Evolutionary conservation across 2,113 vertebrate genomes (phyloP).

Genomic region (Nyctibius bracteatus): DNA sequence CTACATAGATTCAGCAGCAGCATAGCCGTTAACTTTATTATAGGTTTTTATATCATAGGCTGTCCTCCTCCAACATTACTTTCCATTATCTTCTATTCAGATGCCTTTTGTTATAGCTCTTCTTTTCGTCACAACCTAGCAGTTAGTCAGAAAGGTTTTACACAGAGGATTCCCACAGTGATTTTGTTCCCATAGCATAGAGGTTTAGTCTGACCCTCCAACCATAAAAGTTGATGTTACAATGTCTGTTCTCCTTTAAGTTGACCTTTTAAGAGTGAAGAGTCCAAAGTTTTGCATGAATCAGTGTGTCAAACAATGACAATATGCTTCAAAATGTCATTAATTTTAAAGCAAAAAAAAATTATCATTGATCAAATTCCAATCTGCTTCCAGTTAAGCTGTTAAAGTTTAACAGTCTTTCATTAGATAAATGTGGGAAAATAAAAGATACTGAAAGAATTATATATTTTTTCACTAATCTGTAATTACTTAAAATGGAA

Average conservation of each 20-base stretch:
- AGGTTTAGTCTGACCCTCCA: background rate
- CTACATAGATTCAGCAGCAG: background rate
- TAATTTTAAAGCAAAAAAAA: background rate
- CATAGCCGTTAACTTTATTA: background rate
- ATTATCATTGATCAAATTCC: background rate
- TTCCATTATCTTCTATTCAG: constrained; percentile 2
- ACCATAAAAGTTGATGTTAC: background rate
- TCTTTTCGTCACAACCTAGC: background rate
- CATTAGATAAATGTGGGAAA: background rate
- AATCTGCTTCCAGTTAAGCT: background rate
- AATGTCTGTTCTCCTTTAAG: background rate
- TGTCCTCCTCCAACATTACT: constrained; percentile 7
- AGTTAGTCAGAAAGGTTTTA: background rate
- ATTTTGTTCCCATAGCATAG: background rate
- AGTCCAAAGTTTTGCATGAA: background rate
- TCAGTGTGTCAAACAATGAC: background rate
- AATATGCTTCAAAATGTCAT: background rate
- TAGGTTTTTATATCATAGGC: background rate
- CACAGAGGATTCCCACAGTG: background rate
- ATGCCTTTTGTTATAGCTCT: background rate
- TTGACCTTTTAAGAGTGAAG: background rate
- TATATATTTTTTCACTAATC: background rate
- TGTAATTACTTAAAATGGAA: background rate
- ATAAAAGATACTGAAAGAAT: background rate
- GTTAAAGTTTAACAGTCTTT: background rate